Base-by-base conservation (phyloP, 2,797 vertebrate species). In the Paratrypauchen microcephalus region DNA sequence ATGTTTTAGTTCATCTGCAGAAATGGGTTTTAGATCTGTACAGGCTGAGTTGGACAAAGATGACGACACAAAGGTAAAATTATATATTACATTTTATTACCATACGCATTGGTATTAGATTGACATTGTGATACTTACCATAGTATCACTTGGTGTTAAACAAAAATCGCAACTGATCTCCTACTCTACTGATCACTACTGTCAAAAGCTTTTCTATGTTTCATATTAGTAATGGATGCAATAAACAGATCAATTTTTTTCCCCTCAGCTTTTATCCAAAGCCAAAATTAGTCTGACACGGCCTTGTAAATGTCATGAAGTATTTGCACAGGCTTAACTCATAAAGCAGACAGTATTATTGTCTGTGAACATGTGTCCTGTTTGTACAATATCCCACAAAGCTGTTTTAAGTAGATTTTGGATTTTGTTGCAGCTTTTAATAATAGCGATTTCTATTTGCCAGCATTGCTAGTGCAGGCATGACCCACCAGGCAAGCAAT, bases 361-460 rank as follows among this genome's bases (percentile, higher is more conserved):
- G 73, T 79, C 65, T 60, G 48, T 70, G 41, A 76, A 52, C 60
- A 16, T 70, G 59, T 69, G 70, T 48, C 61, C 60, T 64, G 50
- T 81, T 83, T 78, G 69, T 74, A 63, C 63, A 76, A 52, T 65
- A 58, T 76, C 36, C 71, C 59, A 78, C 70, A 85, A 83, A 80
- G 39, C 71, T 65, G 68, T 81, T 81, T 36, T 77, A 77, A 82
- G 77, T 68, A 55, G 73, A 83, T 85, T 41, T 66, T 39, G 60
- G 80, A 61, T 73, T 68, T 78, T 66, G 60, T 41, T 75, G 45
- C 47, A 82, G 79, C 78, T 82, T 82, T 79, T 71, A 87, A 77
- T 74, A 76, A 73, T 74, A 77, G 72, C 69, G 47, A 2, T 60
- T 77, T 75, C 62, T 85, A 69, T 79, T 68, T 76, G 63, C 69